These are phyloP conservation scores for Geopemphigus sp. DNA, from an alignment of 1,140 invertebrate genomes.

Conservation along the genomic window DNA sequence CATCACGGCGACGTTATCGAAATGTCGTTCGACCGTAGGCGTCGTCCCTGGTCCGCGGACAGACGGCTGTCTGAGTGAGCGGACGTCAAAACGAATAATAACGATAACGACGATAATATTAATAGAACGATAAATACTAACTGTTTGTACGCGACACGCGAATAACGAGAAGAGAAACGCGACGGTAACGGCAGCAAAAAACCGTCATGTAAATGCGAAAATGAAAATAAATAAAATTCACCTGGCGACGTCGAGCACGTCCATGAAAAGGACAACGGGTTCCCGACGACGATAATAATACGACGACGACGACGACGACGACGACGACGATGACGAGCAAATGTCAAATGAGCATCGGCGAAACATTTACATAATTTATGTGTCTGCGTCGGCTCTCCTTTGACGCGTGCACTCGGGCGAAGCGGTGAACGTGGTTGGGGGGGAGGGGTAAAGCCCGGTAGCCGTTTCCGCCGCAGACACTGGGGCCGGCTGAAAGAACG, in stretches of 20 bases:
- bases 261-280: constrained; percentile 47
- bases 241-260: constrained; percentile 12
- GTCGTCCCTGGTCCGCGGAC: background rate
- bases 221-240: constrained; percentile 20
- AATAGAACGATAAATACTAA: no score
- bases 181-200: background rate
- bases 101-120: background rate
- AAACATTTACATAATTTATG: constrained; percentile 49
- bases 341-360: constrained; percentile 43
- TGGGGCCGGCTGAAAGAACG: background rate
- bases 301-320: background rate
- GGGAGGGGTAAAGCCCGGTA: constrained; percentile 35
- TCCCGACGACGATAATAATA: constrained; percentile 21
- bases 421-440: background rate
- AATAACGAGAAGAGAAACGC: background rate
- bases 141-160: no score
- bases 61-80: background rate
- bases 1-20: no score
- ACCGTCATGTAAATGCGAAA: constrained; percentile 21
- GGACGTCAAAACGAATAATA: background rate
- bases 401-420: background rate
- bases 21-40: no score
- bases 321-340: constrained; percentile 41
- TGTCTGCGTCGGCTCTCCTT: constrained; percentile 44
- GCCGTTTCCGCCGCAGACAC: constrained; percentile 10